Evolutionary conservation across 1,140 invertebrate genomes (phyloP), one percentile per base, ranked within the genome.

Genomic region (Planococcus citri): DNA sequence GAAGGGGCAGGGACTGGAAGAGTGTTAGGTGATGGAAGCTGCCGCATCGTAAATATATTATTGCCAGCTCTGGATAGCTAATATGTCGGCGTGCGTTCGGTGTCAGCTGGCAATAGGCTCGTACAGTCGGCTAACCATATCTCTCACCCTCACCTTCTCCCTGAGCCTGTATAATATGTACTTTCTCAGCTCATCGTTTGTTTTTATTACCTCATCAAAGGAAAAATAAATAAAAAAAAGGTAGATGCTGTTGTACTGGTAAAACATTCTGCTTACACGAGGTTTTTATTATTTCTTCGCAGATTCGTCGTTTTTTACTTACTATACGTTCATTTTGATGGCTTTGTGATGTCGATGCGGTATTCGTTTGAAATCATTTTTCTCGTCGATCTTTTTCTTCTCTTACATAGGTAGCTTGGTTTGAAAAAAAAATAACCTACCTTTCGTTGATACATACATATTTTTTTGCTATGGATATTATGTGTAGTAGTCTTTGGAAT

Each of bases 161-260:
- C n/a, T n/a, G n/a, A n/a, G n/a, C n/a, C n/a, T n/a, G n/a, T n/a
- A n/a, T n/a, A n/a, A n/a, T n/a, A n/a, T n/a, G 6, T 51, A 20
- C 41, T 33, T 33, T 33, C 29, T 51, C 41, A 20, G n/a, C 10
- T 51, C n/a, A 17, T 51, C 41, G 12, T 51, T 51, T 51, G 12
- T 14, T 51, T 51, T 51, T 51, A 51, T 51, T 51, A 51, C 41
- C 41, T 51, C 41, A 17, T 51, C 41, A 51, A 51, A 51, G 41
- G 17, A 51, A 51, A 51, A 51, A 51, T 51, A 51, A 51, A 51
- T 51, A 51, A 51, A 51, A 51, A n/a, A n/a, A n/a, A n/a, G n/a
- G n/a, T n/a, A n/a, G 10, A 17, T 51, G 41, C 10, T 17, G n/a
- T n/a, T 12, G 29, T 33, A 33, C 29, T 3, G 10, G 6, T 6